These are phyloP conservation scores for Scotopteryx bipunctaria DNA, from an alignment of 2,888 invertebrate genomes.

Conservation along the genomic window DNA sequence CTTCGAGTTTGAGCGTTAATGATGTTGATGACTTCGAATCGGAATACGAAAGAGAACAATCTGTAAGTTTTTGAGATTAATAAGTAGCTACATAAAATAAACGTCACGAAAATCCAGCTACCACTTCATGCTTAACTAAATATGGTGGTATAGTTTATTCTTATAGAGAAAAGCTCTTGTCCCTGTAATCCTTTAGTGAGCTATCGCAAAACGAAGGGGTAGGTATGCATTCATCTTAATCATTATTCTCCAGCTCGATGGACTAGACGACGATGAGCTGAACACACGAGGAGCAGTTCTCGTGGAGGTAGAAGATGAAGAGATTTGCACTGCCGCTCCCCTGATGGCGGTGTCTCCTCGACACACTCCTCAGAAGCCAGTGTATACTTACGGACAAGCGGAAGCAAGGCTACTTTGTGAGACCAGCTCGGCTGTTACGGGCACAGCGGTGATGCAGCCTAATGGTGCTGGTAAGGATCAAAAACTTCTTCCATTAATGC, in stretches of 20 bases:
- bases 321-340: constrained; percentile 90
- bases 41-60: constrained; percentile 80
- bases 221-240: not conserved
- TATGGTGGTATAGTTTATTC: too few relatives aligned
- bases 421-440: constrained; percentile 71
- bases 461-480: constrained; percentile 60
- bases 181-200: too few relatives aligned
- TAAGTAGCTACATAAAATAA: too few relatives aligned
- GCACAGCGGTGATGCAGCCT: constrained; percentile 72
- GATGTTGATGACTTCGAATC: constrained; percentile 86
- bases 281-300: constrained; percentile 89
- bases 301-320: constrained; percentile 91
- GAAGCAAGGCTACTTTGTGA: constrained; percentile 78
- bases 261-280: constrained; percentile 62
- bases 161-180: too few relatives aligned
- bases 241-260: constrained; percentile 50
- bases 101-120: too few relatives aligned
- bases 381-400: constrained; percentile 87
- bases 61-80: constrained; percentile 60
- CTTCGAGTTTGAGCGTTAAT: constrained; percentile 89
- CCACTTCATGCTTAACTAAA: too few relatives aligned
- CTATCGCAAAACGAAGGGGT: too few relatives aligned
- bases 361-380: constrained; percentile 87
- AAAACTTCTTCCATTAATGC: not conserved
- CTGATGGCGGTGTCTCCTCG: constrained; percentile 85